Evolutionary conservation across 1,140 invertebrate species (phyloP).

Genomic region (Pseudomyrmex dendroicus): DNA sequence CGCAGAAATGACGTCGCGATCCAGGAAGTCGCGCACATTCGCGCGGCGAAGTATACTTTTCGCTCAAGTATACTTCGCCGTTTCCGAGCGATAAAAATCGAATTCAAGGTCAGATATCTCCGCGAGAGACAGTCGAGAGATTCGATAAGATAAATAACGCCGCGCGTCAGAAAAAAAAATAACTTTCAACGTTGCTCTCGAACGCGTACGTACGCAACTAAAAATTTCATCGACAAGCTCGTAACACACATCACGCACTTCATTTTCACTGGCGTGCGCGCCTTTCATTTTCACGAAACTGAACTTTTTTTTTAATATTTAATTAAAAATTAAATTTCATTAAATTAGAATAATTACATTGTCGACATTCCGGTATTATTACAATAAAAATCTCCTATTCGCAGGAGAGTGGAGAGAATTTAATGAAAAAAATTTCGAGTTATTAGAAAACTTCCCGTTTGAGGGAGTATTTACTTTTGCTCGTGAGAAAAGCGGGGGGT

Average conservation of each 20-base stretch:
- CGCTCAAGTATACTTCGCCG: neutral
- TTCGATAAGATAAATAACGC: constrained; percentile 47
- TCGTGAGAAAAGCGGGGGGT: neutral
- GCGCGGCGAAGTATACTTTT: neutral
- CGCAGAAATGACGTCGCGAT: constrained; percentile 46
- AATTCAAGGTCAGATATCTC: constrained; percentile 37
- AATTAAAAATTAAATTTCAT: neutral
- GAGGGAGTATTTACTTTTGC: constrained; percentile 8
- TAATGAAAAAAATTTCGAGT: constrained; percentile 22
- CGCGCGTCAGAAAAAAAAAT: neutral
- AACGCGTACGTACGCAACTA: no score
- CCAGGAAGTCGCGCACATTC: constrained; percentile 8
- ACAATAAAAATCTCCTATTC: constrained; percentile 13
- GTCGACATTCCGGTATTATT: neutral
- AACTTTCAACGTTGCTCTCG: constrained; percentile 1
- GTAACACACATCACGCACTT: neutral
- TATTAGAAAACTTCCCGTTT: constrained; percentile 8
- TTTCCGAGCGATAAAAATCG: constrained; percentile 29
- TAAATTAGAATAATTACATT: no score
- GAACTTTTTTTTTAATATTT: neutral
- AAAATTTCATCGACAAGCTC: neutral
- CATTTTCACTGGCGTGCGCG: no score
- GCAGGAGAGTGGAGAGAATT: neutral
- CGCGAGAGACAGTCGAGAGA: neutral
- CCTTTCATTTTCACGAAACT: no score